Percentiles rank a stretch among this genome's conserved stretches.
Evolutionary conservation across 2,888 invertebrate species (phyloP).

Genomic region (Caenorhabditis sulstoni): DNA sequence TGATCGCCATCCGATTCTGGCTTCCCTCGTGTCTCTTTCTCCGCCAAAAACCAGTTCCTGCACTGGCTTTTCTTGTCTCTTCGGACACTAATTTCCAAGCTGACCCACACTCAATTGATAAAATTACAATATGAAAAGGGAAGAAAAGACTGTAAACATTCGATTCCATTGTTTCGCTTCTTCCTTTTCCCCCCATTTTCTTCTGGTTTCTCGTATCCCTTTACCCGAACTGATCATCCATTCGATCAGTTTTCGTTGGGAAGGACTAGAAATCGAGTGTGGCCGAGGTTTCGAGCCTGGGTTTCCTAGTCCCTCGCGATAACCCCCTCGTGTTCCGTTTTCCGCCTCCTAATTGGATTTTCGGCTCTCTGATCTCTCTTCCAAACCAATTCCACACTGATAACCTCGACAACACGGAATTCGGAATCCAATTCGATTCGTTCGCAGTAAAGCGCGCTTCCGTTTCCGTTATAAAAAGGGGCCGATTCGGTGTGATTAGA

Average conservation of each 20-base stretch:
- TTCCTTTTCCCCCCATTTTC: slow-evolving; percentile 3
- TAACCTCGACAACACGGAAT: too few species aligned
- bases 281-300: too few species aligned
- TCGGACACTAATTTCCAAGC: slow-evolving; percentile 15
- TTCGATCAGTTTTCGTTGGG: not conserved
- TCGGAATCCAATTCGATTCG: too few species aligned
- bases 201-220: slow-evolving; percentile 3
- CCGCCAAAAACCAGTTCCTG: slow-evolving; percentile 27
- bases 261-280: too few species aligned
- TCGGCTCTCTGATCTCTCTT: slow-evolving; percentile 6
- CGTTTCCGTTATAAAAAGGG: too few species aligned
- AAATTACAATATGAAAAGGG: slow-evolving; percentile 39
- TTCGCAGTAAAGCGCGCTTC: not conserved
- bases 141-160: slow-evolving; percentile 12
- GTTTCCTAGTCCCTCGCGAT: too few species aligned
- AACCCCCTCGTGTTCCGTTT: too few species aligned
- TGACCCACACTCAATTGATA: slow-evolving; percentile 35
- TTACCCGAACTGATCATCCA: not conserved
- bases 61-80: not conserved
- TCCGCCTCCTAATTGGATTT: not conserved
- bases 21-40: not conserved
- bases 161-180: not conserved
- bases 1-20: not conserved
- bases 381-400: too few species aligned
- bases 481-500: slow-evolving; percentile 29